Base-by-base conservation (phyloP, 1,140 invertebrate species). In the Papilio glaucus region DNA sequence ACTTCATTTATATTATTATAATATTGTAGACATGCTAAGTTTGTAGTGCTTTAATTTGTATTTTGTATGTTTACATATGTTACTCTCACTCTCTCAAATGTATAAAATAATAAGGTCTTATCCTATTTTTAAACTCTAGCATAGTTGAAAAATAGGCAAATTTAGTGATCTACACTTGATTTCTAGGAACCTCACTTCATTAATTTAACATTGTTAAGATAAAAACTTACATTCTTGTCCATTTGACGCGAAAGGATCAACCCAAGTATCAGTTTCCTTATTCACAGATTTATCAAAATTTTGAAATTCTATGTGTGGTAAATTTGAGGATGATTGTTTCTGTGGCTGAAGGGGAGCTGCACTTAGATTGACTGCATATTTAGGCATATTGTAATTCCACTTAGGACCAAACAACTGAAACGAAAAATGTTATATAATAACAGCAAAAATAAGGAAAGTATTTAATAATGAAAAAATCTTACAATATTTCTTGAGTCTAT, bases 401-500 rank as follows among this genome's bases (percentile, higher is more conserved):
- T 96, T 95, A 38, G 96, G 95, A 21, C 96, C 96, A 93, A 96
- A 97, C 72, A 97, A 91, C 96, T 97, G 81, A 33, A 94, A 89
- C 37, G 49, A 65, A 72, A 76, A 39, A 24, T 12, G 29, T 73
- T 68, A 71, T 1, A 12, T 72, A n/a, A 2, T 24, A 57, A 33
- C 57, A 74, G 57, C 10, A 74, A 18, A 62, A 29, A 61, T 37
- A 38, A 33, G 7, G n/a, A 49, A 39, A 72, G 13, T 57, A 63
- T 29, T 10, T 24, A 26, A 49, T 41, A 39, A 26, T 60, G n/a
- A 68, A 62, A 72, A 77, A 77, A 49, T 95, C 96, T 96, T 94
- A 97, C 97, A 86, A 97, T 97, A 87, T 97, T 97, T 75, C 96
- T 94, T 4, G 96, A 96, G 94, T 97, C 96, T 80, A 97, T 97